These are phyloP conservation scores for Calcarius lapponicus DNA, from an alignment of 2,797 vertebrate genomes.

Conservation along the genomic window DNA sequence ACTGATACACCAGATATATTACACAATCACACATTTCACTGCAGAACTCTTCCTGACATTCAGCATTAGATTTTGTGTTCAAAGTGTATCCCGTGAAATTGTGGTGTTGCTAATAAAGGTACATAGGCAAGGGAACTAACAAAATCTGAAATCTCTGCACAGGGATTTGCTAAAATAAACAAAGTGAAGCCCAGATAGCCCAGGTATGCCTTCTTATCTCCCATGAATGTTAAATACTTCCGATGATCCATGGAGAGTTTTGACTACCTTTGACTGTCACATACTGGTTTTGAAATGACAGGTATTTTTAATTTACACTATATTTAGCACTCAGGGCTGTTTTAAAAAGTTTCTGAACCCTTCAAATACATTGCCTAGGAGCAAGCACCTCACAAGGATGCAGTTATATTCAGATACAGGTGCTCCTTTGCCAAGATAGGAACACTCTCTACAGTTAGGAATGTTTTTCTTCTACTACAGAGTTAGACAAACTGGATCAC, in stretches of 20 bases:
- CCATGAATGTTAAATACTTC: background rate
- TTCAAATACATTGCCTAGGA: background rate
- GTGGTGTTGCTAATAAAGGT: background rate
- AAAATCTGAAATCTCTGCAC: background rate
- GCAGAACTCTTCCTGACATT: background rate
- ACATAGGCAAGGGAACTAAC: background rate
- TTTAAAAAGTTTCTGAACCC: constrained; percentile 41
- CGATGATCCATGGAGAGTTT: background rate
- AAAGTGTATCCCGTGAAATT: background rate
- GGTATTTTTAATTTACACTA: background rate
- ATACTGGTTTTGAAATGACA: background rate
- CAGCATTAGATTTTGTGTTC: background rate
- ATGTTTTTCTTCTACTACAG: background rate
- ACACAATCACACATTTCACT: background rate
- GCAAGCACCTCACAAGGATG: background rate
- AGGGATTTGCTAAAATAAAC: background rate
- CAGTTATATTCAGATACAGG: background rate
- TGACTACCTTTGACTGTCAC: background rate
- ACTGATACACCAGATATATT: background rate
- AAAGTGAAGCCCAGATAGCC: background rate
- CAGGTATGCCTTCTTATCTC: background rate
- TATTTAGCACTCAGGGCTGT: background rate
- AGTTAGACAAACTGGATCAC: background rate
- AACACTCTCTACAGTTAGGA: background rate
- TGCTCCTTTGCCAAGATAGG: background rate